phyloP scores from a whole-genome alignment of 2,113 vertebrate species.

The Marcusenius ussheri region DNA sequence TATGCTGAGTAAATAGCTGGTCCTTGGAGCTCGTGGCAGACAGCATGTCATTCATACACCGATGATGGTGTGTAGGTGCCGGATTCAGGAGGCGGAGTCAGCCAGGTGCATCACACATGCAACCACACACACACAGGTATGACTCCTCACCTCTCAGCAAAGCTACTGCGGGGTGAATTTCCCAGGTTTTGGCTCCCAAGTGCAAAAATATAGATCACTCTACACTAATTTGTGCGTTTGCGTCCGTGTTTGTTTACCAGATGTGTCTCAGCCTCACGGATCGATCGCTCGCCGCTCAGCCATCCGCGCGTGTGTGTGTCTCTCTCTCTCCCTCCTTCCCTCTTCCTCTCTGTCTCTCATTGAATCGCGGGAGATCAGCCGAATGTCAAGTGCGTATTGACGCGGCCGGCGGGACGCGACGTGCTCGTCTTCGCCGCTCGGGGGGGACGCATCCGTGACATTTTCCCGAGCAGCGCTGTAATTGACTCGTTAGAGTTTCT shows the following conservation, averaged over 20 bases:
- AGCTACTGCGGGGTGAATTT: background rate
- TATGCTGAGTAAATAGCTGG: background rate
- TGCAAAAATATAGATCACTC: background rate
- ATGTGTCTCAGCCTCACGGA: background rate
- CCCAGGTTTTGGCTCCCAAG: background rate
- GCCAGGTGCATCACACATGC: background rate
- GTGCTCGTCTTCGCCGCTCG: background rate
- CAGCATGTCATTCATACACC: background rate
- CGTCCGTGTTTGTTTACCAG: slow-evolving; percentile 22
- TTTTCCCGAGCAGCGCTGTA: slow-evolving; percentile 26
- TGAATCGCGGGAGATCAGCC: slow-evolving; percentile 17
- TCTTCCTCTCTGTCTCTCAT: background rate
- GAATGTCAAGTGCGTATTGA: slow-evolving; percentile 25
- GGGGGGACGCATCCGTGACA: slow-evolving; percentile 22
- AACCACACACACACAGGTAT: background rate
- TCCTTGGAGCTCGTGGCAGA: background rate
- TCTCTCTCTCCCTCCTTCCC: slow-evolving; percentile 1
- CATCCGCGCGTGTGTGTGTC: background rate
- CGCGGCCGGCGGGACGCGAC: background rate
- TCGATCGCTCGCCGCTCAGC: background rate
- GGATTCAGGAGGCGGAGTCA: background rate
- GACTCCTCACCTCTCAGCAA: background rate
- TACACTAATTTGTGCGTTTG: background rate
- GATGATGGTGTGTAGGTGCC: background rate
- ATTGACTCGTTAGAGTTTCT: slow-evolving; percentile 33